These are phyloP conservation scores for Lasioglossum malachurum DNA, from an alignment of 2,888 invertebrate species.

Conservation along the genomic window DNA sequence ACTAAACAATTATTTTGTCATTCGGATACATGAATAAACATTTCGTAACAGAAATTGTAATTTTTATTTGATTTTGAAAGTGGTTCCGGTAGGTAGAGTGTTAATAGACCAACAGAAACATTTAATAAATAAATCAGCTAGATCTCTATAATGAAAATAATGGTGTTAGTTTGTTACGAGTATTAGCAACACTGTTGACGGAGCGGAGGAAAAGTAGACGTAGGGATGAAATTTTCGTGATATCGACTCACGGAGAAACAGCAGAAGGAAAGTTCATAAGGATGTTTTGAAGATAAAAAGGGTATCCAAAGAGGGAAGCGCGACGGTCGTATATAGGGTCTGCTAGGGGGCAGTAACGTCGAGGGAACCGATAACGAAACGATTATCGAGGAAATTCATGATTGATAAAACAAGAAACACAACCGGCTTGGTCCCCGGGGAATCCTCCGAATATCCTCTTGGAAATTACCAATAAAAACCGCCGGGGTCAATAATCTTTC, in stretches of 20 bases:
- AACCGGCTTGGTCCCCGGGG: slow-evolving; percentile 46
- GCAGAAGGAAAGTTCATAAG: slow-evolving; percentile 11
- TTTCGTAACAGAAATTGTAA: too few relatives aligned
- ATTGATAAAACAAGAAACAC: slow-evolving; percentile 74
- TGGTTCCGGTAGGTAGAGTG: too few relatives aligned
- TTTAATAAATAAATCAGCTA: background rate
- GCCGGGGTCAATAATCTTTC: slow-evolving; percentile 41
- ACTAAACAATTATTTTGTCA: too few relatives aligned
- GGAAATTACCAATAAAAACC: slow-evolving; percentile 54
- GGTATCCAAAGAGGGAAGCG: slow-evolving; percentile 14
- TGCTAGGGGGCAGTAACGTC: slow-evolving; percentile 26
- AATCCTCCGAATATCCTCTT: slow-evolving; percentile 40
- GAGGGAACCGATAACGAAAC: slow-evolving; percentile 58
- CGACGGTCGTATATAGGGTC: slow-evolving; percentile 29
- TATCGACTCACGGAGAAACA: slow-evolving; percentile 18
- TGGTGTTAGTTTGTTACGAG: background rate
- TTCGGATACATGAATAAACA: too few relatives aligned
- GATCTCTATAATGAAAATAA: background rate
- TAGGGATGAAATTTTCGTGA: slow-evolving; percentile 15
- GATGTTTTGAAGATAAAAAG: slow-evolving; percentile 40
- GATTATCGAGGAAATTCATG: slow-evolving; percentile 76
- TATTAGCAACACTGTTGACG: background rate
- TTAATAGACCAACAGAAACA: background rate
- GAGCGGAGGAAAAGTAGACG: background rate
- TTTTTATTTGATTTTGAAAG: too few relatives aligned